phyloP scores from a whole-genome alignment of 2,888 invertebrate genomes.

The Leptura quadrifasciata region DNA sequence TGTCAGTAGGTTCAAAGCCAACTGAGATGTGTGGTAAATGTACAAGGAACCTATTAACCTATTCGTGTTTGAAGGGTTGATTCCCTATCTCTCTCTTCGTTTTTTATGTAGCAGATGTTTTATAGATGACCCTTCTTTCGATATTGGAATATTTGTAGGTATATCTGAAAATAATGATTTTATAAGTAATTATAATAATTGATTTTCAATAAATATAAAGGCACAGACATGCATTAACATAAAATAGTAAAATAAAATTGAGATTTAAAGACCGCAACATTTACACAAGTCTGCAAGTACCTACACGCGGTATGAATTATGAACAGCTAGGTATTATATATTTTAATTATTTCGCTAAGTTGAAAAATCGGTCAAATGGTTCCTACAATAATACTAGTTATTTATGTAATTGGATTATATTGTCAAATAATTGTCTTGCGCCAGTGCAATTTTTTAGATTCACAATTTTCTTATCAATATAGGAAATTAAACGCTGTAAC shows the following conservation, averaged over 20 bases:
- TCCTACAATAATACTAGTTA: too few species aligned
- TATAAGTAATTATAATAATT: constrained; percentile 30
- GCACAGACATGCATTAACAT: neutral
- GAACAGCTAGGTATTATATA: too few species aligned
- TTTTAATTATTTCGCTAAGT: too few species aligned
- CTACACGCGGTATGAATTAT: too few species aligned
- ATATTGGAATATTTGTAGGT: constrained; percentile 54
- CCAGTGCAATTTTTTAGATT: too few species aligned
- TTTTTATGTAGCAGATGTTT: constrained; percentile 56
- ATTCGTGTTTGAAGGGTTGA: constrained; percentile 48
- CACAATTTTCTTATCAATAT: too few species aligned
- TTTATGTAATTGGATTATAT: too few species aligned
- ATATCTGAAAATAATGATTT: constrained; percentile 55
- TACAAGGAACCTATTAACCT: constrained; percentile 48
- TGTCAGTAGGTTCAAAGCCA: constrained; percentile 43
- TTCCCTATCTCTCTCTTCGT: constrained; percentile 48
- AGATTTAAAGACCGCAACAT: too few species aligned
- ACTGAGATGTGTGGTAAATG: constrained; percentile 51
- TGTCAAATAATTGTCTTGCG: too few species aligned
- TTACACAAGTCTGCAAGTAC: too few species aligned
- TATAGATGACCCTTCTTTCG: constrained; percentile 53
- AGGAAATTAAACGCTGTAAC: too few species aligned
- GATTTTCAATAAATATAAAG: neutral
- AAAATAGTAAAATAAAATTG: neutral
- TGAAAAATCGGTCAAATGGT: too few species aligned